Evolutionary conservation across 2,888 invertebrate species (phyloP), one percentile per base, ranked within the genome.

Genomic region (Anodontia alba): DNA sequence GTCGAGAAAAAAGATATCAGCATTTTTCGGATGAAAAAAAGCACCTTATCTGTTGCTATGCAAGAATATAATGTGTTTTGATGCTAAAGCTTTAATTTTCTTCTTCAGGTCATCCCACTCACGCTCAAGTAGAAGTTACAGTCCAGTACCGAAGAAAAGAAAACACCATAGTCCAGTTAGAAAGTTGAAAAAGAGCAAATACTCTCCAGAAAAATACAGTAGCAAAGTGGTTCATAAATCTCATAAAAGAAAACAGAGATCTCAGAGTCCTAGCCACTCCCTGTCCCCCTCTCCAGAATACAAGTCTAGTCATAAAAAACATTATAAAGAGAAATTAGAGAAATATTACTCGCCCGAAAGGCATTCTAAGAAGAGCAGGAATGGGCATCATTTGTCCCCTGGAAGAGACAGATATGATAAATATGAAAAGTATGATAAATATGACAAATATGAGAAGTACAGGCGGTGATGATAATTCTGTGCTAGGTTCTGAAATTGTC

Each of bases 171-270:
- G 83, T 68, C 82, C 89, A 0, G 73, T 81, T 5, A 77, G 88
- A 62, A 89, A 86, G 69, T 83, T 84, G 46, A 90, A 90, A 77
- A 91, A 89, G 73, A 88, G 89, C n/a, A 87, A 81, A 62, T 87
- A 87, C 46, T 74, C 81, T 8, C 80, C 88, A 17, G 89, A 89
- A 33, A 83, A 89, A 49, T 84, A 87, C 66, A 71, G 69, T 46
- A 69, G 42, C 26, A 87, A 89, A 76, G 88, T 89, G 62, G 68
- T 76, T n/a, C 87, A 88, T 68, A 90, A 89, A 75, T 83, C 88
- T 10, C 87, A 88, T 36, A 91, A 91, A 74, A 80, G 90, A 54
- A 90, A 90, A 70, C 88, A 87, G 29, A 71, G 84, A 46, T 88
- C 90, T 33, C 84, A 85, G 1, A 90, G 90, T 62, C 80, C 74